Evolutionary conservation across 1,140 invertebrate species (phyloP), one percentile per base, ranked within the genome.

Genomic region (Drosophila lini): DNA sequence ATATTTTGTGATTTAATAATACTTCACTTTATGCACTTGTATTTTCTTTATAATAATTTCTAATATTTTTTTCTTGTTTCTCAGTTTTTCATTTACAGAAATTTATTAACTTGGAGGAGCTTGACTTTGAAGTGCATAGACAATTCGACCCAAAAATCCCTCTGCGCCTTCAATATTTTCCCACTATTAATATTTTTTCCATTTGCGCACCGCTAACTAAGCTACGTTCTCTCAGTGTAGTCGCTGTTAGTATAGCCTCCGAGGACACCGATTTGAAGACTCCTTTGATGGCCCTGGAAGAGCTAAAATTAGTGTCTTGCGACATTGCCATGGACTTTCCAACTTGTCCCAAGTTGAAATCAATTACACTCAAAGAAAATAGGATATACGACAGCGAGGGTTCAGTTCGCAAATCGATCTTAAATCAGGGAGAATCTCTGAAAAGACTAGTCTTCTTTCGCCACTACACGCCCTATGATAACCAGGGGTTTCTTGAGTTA

Each of bases 41-140:
- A 42, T n/a, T 40, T 15, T 40, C 34, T 36, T 36, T 2, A 10
- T 36, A 36, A 10, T 1, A 40, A 15, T n/a, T 40, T n/a, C 0
- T 15, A 11, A 40, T 42, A 40, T 40, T 3, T 7, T 45, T 25
- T 28, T 47, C 0, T 25, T n/a, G 7, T 28, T 10, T 28, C 3
- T n/a, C 25, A 48, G 45, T 48, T 28, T n/a, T 5, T 9, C 8
- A 48, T 28, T 48, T 48, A 10, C 25, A 48, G 45, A 48, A 48
- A 48, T 48, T 28, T 28, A 2, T n/a, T 2, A 48, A 48, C 45
- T 48, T 48, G 15, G 25, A 48, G 15, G 15, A 8, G 3, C 45
- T 47, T 7, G 22, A 47, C 2, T 3, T 45, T 45, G 5, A 22
- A 15, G 1, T 25, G 1, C 1, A 1, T 1, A 45, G 42, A 45